phyloP scores from a whole-genome alignment of 2,113 vertebrate genomes.

The Clupea harengus region DNA sequence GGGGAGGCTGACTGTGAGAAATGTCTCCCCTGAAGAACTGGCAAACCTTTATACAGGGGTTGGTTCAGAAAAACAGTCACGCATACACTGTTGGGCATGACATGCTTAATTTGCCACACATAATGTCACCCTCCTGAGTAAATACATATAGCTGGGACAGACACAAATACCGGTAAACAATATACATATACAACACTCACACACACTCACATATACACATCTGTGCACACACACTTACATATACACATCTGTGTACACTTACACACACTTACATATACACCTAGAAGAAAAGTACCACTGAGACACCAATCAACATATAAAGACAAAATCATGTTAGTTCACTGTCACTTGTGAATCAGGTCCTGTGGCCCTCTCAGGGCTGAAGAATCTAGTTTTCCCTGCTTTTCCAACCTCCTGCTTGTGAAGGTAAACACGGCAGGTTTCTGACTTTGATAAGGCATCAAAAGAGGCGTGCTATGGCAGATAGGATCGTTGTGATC shows the following conservation, averaged over 20 bases:
- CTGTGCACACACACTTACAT: background rate
- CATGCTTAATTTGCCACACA: background rate
- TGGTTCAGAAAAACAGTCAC: background rate
- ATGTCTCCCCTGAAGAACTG: background rate
- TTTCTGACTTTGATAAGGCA: constrained; percentile 49
- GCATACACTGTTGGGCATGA: background rate
- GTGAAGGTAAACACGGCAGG: constrained; percentile 41
- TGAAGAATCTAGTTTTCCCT: constrained; percentile 56
- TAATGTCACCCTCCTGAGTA: background rate
- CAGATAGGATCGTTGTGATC: constrained; percentile 47
- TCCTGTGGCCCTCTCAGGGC: constrained; percentile 21
- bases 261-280: background rate
- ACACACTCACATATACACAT: background rate
- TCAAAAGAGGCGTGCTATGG: constrained; percentile 25
- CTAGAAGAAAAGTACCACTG: background rate
- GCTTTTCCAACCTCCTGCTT: constrained; percentile 48
- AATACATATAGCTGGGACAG: no score
- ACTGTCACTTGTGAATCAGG: background rate
- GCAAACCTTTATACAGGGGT: background rate
- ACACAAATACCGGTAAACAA: background rate
- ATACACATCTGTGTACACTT: background rate
- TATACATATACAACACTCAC: background rate
- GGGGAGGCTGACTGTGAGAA: background rate
- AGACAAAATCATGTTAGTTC: background rate
- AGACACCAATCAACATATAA: background rate